These are phyloP conservation scores for Serrognathus titanus DNA, from an alignment of 2,888 invertebrate genomes.

Conservation along the genomic window DNA sequence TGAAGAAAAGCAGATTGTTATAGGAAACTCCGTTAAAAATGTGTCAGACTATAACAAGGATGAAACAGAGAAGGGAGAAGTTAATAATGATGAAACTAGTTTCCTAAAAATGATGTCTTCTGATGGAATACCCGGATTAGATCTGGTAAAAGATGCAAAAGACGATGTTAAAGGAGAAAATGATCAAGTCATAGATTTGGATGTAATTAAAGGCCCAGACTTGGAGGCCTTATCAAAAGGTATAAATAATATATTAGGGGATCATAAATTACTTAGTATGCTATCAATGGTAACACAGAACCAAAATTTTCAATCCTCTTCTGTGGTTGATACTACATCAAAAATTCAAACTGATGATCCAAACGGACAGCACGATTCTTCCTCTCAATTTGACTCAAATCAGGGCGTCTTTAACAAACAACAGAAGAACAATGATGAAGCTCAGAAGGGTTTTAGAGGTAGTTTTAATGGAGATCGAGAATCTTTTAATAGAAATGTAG, in stretches of 20 bases:
- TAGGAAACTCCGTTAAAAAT: not conserved
- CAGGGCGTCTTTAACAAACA: constrained; percentile 1
- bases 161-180: constrained; percentile 21
- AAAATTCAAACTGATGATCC: constrained; percentile 8
- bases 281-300: constrained; percentile 50
- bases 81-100: constrained; percentile 13
- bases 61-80: constrained; percentile 6
- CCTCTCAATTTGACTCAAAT: constrained; percentile 5
- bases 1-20: not conserved
- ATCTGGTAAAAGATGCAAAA: constrained; percentile 58
- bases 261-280: constrained; percentile 62
- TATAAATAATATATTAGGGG: constrained; percentile 60
- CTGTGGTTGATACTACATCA: constrained; percentile 39
- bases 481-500: constrained; percentile 9
- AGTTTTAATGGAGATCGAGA: constrained; percentile 10
- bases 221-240: constrained; percentile 61
- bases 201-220: constrained; percentile 47
- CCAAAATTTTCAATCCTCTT: constrained; percentile 27
- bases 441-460: constrained; percentile 6
- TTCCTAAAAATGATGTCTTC: constrained; percentile 29
- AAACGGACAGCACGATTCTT: constrained; percentile 2
- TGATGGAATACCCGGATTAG: constrained; percentile 70
- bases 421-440: constrained; percentile 10
- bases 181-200: constrained; percentile 2
- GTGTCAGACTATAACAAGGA: too few species aligned